Evolutionary conservation across 2,113 vertebrate genomes (phyloP).

Genomic region (Ceyx margarethae): DNA sequence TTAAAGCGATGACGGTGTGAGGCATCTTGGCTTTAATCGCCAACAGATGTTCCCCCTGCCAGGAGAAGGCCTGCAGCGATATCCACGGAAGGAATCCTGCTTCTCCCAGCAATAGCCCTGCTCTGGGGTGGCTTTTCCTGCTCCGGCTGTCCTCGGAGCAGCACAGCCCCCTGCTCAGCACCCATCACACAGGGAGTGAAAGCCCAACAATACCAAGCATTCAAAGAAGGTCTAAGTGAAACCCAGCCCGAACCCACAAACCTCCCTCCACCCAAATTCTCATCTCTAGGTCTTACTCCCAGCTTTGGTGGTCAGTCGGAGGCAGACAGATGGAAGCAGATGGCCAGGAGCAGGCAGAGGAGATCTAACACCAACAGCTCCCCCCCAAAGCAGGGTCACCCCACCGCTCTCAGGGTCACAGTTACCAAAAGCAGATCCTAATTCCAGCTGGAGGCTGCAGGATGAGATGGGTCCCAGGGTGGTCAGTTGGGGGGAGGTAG

Average conservation of each 20-base stretch:
- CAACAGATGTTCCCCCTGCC: not conserved
- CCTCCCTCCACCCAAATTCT: not conserved
- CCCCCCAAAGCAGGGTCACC: not conserved
- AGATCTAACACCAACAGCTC: not conserved
- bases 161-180: not conserved
- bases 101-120: not conserved
- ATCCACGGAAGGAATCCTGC: not conserved
- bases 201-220: not conserved
- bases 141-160: not conserved
- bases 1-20: not conserved
- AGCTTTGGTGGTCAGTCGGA: not conserved
- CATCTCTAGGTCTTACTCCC: not conserved
- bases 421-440: rapidly evolving
- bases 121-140: not conserved
- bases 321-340: not conserved
- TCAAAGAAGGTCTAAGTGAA: not conserved
- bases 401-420: not conserved
- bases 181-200: rapidly evolving
- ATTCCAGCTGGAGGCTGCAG: not conserved
- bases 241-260: not conserved
- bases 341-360: not conserved
- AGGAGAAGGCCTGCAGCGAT: not conserved
- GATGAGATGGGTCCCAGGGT: rapidly evolving
- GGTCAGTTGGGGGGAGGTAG: not conserved
- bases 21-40: not conserved